phyloP scores from a whole-genome alignment of 2,113 vertebrate species.

The Perca schrenkii region DNA sequence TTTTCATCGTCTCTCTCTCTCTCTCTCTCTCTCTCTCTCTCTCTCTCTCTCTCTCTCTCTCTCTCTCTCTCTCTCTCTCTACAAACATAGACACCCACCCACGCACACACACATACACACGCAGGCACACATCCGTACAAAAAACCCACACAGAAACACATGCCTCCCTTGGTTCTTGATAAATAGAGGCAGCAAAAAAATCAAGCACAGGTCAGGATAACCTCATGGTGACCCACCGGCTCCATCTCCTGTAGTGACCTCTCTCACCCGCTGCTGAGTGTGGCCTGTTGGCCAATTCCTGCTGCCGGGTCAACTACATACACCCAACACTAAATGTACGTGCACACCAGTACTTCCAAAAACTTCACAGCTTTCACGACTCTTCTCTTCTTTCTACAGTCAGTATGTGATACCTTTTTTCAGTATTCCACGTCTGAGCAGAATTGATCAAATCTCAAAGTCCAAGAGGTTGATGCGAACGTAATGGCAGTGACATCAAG shows the following conservation, averaged over 20 bases:
- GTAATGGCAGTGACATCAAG: conserved; percentile 65
- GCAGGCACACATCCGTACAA: conserved; percentile 32
- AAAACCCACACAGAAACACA: conserved; percentile 37
- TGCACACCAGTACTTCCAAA: conserved; percentile 14
- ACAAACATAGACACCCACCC: background rate
- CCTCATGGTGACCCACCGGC: conserved; percentile 88
- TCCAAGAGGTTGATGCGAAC: conserved; percentile 62
- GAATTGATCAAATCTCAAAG: conserved; percentile 63
- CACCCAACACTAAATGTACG: conserved; percentile 17
- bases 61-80: background rate
- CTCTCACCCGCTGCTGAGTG: conserved; percentile 86
- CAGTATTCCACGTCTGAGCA: conserved; percentile 10
- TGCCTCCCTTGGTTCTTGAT: conserved; percentile 78
- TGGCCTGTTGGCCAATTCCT: conserved; percentile 24
- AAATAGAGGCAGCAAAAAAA: conserved; percentile 85
- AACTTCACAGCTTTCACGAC: background rate
- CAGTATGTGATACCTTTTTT: background rate
- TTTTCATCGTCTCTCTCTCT: background rate
- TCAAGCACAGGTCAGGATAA: conserved; percentile 88
- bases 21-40: background rate
- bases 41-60: background rate
- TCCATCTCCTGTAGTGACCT: conserved; percentile 86
- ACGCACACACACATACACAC: conserved; percentile 17
- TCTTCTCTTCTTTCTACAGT: background rate
- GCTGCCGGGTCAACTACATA: conserved; percentile 19